phyloP scores from a whole-genome alignment of 2,113 vertebrate species.

The Tetraodon nigroviridis region DNA sequence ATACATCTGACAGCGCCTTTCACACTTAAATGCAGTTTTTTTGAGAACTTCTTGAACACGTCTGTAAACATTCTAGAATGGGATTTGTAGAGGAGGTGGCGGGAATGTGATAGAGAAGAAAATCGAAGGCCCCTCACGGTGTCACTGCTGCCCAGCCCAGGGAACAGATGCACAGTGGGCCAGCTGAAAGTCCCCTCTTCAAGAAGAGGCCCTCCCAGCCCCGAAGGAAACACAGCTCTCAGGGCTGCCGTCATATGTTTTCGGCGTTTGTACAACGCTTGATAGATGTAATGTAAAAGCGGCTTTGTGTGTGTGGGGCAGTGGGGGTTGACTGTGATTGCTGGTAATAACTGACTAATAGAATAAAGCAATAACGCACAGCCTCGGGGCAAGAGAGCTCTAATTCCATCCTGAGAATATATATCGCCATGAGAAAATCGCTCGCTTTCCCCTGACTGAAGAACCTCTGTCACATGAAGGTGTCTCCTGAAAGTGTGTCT shows the following conservation, averaged over 20 bases:
- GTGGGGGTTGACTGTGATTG: constrained; percentile 73
- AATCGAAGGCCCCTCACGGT: constrained; percentile 62
- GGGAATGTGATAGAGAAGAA: constrained; percentile 29
- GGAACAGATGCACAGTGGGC: constrained; percentile 72
- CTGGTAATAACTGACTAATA: constrained; percentile 83
- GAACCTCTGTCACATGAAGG: constrained; percentile 56
- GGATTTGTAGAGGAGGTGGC: constrained; percentile 27
- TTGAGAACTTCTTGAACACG: constrained; percentile 29
- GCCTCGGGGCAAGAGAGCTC: constrained; percentile 71
- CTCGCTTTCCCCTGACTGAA: constrained; percentile 67
- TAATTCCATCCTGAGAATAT: constrained; percentile 75
- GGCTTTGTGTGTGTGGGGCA: constrained; percentile 63
- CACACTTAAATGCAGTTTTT: constrained; percentile 17
- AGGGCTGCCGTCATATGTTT: constrained; percentile 76
- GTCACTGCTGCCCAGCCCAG: constrained; percentile 60
- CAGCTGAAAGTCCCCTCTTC: constrained; percentile 70
- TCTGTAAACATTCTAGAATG: constrained; percentile 29
- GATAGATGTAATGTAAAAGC: constrained; percentile 77
- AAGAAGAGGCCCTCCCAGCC: constrained; percentile 47
- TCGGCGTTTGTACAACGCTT: constrained; percentile 73
- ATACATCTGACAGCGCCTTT: constrained; percentile 39
- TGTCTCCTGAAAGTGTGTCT: constrained; percentile 44
- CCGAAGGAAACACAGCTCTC: constrained; percentile 69
- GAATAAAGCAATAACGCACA: constrained; percentile 79
- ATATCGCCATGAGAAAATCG: constrained; percentile 74